Conservation (phyloP, 2,888 invertebrate species). For the Drosophila monieri region DNA sequence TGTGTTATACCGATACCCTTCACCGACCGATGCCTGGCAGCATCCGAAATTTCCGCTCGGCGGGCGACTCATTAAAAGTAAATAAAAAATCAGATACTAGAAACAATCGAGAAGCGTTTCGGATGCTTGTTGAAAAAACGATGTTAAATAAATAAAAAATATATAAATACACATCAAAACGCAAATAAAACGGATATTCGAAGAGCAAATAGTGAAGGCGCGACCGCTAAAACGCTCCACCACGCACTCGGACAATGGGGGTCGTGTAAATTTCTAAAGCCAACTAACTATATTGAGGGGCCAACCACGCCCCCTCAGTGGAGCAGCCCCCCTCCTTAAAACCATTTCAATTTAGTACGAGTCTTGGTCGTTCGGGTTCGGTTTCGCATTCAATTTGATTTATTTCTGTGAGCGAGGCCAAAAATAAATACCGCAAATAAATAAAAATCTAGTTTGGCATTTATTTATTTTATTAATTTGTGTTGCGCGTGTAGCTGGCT, state of each 20-base stretch:
- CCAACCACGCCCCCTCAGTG: constrained; percentile 56
- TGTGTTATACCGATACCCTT: no score
- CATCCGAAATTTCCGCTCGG: constrained; percentile 37
- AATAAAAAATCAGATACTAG: constrained; percentile 70
- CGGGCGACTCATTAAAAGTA: constrained; percentile 68
- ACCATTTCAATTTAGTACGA: constrained; percentile 34
- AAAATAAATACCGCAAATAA: constrained; percentile 70
- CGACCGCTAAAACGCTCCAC: constrained; percentile 40
- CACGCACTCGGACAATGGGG: constrained; percentile 31
- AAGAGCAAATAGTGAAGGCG: constrained; percentile 51
- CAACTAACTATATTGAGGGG: constrained; percentile 46
- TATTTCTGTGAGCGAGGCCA: constrained; percentile 66
- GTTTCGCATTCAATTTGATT: constrained; percentile 61
- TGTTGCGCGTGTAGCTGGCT: constrained; percentile 59
- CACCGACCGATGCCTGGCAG: constrained; percentile 5
- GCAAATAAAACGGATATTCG: constrained; percentile 42
- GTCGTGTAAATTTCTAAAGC: constrained; percentile 68
- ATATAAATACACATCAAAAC: constrained; percentile 43
- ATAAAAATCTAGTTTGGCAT: constrained; percentile 43
- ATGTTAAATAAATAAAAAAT: constrained; percentile 72
- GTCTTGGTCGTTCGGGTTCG: constrained; percentile 39
- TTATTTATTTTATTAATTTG: constrained; percentile 78
- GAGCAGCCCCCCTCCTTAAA: constrained; percentile 13
- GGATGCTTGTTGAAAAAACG: constrained; percentile 69
- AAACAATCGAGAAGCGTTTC: constrained; percentile 69